phyloP scores from a whole-genome alignment of 2,888 invertebrate genomes.

The Drosophila nigricruria region DNA sequence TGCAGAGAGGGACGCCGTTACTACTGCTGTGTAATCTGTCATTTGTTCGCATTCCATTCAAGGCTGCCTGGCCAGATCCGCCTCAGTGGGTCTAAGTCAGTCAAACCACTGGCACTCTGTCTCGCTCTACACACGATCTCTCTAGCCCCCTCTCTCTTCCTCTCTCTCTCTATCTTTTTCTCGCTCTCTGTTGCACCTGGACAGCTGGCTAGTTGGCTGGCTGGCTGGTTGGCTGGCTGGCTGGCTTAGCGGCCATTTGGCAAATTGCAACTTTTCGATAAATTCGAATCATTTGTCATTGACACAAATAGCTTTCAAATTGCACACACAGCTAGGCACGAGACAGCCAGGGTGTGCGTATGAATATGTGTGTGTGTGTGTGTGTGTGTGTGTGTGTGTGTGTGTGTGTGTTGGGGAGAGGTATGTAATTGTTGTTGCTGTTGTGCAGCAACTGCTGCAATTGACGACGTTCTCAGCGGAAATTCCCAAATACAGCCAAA shows the following conservation, averaged over 20 bases:
- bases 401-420: constrained; percentile 9
- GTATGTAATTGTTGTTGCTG: constrained; percentile 17
- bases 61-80: constrained; percentile 75
- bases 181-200: constrained; percentile 49
- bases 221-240: constrained; percentile 23
- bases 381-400: background rate
- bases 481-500: constrained; percentile 63
- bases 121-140: constrained; percentile 19
- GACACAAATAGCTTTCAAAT: constrained; percentile 81
- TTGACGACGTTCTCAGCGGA: constrained; percentile 66
- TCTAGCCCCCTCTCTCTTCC: constrained; percentile 2
- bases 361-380: background rate
- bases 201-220: constrained; percentile 32
- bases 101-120: constrained; percentile 8
- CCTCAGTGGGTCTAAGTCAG: constrained; percentile 57
- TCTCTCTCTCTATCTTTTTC: constrained; percentile 1
- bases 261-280: constrained; percentile 80
- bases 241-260: constrained; percentile 55
- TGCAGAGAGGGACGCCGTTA: background rate
- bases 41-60: constrained; percentile 79
- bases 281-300: constrained; percentile 81
- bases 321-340: constrained; percentile 42
- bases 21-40: constrained; percentile 56
- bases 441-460: constrained; percentile 58
- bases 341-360: constrained; percentile 5